A percentile compares a stretch with the other conserved stretches of the same genome.
These are phyloP conservation scores for Pediacus dermestoides DNA, from an alignment of 2,888 invertebrate species.

Conservation along the genomic window DNA sequence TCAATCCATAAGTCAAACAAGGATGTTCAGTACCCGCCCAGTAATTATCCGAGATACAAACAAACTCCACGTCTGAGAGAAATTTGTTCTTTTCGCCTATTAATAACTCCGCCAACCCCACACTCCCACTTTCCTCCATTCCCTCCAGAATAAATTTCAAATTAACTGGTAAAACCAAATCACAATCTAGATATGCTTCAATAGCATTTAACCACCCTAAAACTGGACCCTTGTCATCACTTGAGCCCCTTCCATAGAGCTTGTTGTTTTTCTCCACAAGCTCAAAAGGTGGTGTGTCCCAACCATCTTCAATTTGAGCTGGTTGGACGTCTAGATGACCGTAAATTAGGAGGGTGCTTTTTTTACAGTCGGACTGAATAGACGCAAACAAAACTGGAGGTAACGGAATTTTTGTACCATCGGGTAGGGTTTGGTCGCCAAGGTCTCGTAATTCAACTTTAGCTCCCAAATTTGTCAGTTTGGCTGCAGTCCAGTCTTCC, in stretches of 20 bases:
- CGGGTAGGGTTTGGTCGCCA: constrained; percentile 69
- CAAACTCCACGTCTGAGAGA: constrained; percentile 81
- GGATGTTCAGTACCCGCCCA: constrained; percentile 98
- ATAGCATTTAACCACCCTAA: constrained; percentile 94
- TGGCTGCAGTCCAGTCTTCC: constrained; percentile 68
- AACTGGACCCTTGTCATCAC: constrained; percentile 91
- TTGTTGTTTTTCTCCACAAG: constrained; percentile 85
- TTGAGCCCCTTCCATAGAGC: constrained; percentile 82
- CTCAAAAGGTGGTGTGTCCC: constrained; percentile 93
- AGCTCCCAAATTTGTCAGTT: constrained; percentile 51
- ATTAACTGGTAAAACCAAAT: constrained; percentile 62
- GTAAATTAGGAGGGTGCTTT: constrained; percentile 92
- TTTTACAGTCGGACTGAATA: constrained; percentile 76
- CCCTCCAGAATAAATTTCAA: constrained; percentile 92
- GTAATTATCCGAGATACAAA: constrained; percentile 98
- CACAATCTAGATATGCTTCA: constrained; percentile 76
- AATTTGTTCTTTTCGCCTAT: constrained; percentile 69
- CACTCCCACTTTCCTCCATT: constrained; percentile 98
- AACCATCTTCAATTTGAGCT: constrained; percentile 87
- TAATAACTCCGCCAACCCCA: constrained; percentile 88
- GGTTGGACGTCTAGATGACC: constrained; percentile 99
- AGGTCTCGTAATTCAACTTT: constrained; percentile 47
- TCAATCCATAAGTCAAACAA: constrained; percentile 93
- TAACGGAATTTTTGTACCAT: constrained; percentile 69
- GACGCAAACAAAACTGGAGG: constrained; percentile 82